phyloP scores from a whole-genome alignment of 37 sponge, comb jelly and placozoan species.

The Eunapius fragilis region DNA sequence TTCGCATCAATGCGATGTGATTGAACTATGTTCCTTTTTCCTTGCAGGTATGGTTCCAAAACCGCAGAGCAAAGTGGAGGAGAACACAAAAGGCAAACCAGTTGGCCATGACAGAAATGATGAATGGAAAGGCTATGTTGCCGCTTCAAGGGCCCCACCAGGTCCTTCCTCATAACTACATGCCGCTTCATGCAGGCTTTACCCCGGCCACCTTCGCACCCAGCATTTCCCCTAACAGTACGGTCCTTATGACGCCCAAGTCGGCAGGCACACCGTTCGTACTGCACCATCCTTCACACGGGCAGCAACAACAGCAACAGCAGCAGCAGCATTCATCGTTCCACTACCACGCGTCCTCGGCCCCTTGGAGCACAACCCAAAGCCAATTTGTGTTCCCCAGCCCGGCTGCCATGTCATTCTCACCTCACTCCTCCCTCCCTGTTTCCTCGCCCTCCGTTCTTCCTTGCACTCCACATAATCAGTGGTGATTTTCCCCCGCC shows the following conservation, averaged over 20 bases:
- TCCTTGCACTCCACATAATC: background rate
- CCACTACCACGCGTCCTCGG: conserved; percentile 36
- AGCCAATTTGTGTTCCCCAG: conserved; percentile 82
- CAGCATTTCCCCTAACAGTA: conserved; percentile 67
- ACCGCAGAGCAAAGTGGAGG: conserved; percentile 84
- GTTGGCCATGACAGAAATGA: conserved; percentile 71
- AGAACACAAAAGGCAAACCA: conserved; percentile 87
- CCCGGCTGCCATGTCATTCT: conserved; percentile 54
- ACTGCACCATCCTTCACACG: conserved; percentile 54
- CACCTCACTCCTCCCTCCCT: conserved; percentile 50
- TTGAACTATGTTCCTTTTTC: background rate
- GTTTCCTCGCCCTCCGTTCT: background rate
- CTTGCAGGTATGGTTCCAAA: conserved; percentile 86
- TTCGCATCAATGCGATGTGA: background rate
- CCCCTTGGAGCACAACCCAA: conserved; percentile 64
- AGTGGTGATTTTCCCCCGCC: conserved; percentile 15
- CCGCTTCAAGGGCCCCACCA: conserved; percentile 48
- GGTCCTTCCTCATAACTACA: conserved; percentile 54
- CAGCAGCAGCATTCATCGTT: conserved; percentile 4
- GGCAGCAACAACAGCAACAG: background rate
- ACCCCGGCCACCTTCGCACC: conserved; percentile 43
- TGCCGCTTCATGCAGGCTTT: conserved; percentile 35
- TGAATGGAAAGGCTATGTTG: conserved; percentile 63
- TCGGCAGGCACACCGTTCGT: conserved; percentile 73
- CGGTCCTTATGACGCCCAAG: conserved; percentile 86